These are phyloP conservation scores for Colaptes auratus DNA, from an alignment of 2,113 vertebrate genomes.

Conservation along the genomic window DNA sequence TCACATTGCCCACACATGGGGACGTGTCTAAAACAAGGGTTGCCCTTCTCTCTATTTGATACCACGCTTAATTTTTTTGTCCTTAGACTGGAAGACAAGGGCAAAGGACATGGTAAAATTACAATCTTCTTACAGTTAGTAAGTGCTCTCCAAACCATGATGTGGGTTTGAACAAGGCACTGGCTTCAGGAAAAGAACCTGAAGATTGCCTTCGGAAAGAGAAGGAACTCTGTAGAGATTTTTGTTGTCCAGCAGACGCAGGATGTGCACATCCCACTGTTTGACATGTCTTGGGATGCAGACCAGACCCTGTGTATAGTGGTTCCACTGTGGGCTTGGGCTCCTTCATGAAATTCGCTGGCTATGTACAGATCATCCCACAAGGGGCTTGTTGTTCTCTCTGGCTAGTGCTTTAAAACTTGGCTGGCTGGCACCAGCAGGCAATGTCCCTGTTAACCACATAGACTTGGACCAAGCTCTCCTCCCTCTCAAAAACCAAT, in stretches of 20 bases:
- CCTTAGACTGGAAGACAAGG: neutral
- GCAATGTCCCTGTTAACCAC: neutral
- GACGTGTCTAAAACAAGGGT: neutral
- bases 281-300: fast-evolving
- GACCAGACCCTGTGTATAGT: neutral
- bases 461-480: fast-evolving
- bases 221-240: neutral
- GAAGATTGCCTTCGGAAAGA: neutral
- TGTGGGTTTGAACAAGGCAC: neutral
- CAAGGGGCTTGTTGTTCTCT: neutral
- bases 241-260: neutral
- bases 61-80: neutral
- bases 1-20: fast-evolving
- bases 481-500: neutral
- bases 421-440: neutral
- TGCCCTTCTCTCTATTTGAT: neutral
- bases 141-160: neutral
- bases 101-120: neutral
- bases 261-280: neutral
- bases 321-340: neutral
- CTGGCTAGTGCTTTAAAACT: fast-evolving
- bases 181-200: neutral
- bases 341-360: neutral
- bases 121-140: neutral
- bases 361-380: neutral